Evolutionary conservation across 2,113 vertebrate species (phyloP).

Genomic region (Mirza zaza): DNA sequence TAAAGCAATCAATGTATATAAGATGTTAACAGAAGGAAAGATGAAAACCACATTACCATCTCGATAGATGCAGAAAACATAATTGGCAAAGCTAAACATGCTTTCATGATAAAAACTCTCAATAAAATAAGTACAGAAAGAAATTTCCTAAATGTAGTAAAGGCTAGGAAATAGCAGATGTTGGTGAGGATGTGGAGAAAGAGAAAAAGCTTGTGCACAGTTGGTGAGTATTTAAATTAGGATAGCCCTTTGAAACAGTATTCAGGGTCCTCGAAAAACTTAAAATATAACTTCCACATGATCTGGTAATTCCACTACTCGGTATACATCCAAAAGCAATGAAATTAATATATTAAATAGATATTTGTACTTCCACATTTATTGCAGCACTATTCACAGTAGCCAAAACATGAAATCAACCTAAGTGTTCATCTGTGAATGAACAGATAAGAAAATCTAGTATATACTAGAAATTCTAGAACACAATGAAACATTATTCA

Average conservation of each 20-base stretch:
- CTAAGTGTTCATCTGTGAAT: not conserved
- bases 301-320: not conserved
- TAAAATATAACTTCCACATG: not conserved
- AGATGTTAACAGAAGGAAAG: not conserved
- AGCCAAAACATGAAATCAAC: not conserved
- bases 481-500: not conserved
- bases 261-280: not conserved
- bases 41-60: not conserved
- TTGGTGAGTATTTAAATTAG: not conserved
- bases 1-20: not conserved
- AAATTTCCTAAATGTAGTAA: not conserved
- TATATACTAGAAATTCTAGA: not conserved
- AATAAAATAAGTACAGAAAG: not conserved
- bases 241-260: not conserved
- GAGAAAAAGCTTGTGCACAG: not conserved
- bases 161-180: not conserved
- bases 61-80: not conserved
- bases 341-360: not conserved
- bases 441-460: not conserved
- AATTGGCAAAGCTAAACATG: not conserved
- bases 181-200: not conserved
- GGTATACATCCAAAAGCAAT: not conserved
- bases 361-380: not conserved
- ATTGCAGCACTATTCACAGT: not conserved
- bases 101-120: not conserved